Percentiles rank a stretch among this genome's conserved stretches.
Evolutionary conservation across 2,113 vertebrate genomes (phyloP).

Genomic region (Etheostoma cragini): DNA sequence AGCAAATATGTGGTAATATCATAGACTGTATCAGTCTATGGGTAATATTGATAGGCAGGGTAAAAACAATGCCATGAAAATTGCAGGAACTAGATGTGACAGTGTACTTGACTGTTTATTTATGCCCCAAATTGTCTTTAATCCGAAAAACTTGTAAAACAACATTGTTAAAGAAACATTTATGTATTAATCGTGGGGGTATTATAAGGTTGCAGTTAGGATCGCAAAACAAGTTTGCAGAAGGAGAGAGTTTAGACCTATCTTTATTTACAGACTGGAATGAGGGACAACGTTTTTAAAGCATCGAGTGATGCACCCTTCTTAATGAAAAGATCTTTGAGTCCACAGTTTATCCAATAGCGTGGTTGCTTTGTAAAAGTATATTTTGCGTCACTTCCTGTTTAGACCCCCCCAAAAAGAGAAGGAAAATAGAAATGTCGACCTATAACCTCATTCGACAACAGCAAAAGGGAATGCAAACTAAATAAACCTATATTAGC

Average conservation of each 20-base stretch:
- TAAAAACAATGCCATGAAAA: not conserved
- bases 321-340: constrained; percentile 28
- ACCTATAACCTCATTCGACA: too few relatives aligned
- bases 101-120: not conserved
- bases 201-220: not conserved
- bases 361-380: not conserved
- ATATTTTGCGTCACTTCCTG: constrained; percentile 35
- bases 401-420: not conserved
- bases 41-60: not conserved
- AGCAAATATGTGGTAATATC: not conserved
- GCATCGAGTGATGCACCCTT: not conserved
- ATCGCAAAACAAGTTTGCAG: not conserved
- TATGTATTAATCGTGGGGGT: not conserved
- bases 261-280: not conserved
- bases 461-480: not conserved
- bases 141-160: not conserved
- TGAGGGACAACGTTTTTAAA: not conserved
- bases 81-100: not conserved
- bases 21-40: too few relatives aligned
- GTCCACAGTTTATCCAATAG: constrained; percentile 36
- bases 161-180: not conserved
- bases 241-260: not conserved
- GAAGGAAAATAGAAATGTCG: too few relatives aligned
- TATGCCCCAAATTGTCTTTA: not conserved
- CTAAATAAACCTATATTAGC: not conserved